Conservation (phyloP, 2,797 vertebrate species). For the Cynopterus sphinx region DNA sequence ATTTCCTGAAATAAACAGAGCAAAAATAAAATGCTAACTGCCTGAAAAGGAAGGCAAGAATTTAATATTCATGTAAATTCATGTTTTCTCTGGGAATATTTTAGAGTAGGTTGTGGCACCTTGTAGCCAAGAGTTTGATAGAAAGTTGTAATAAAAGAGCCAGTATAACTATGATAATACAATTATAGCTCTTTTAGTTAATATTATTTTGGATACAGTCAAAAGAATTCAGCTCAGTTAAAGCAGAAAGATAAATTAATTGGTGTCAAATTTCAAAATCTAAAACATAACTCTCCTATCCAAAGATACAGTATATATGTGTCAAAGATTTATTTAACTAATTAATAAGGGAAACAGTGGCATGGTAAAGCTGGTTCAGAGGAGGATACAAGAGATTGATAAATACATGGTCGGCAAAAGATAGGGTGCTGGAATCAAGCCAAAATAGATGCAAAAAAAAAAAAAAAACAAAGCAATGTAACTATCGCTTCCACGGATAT, state of each 20-base stretch:
- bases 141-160: neutral
- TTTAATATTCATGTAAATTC: neutral
- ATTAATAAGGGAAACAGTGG: neutral
- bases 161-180: neutral
- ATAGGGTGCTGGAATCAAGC: neutral
- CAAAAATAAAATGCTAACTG: neutral
- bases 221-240: neutral
- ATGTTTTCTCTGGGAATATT: neutral
- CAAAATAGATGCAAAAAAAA: neutral
- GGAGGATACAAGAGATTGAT: neutral
- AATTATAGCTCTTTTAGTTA: neutral
- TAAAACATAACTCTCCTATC: neutral
- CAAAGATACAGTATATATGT: neutral
- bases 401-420: neutral
- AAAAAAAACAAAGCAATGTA: neutral
- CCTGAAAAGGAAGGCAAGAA: neutral
- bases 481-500: neutral
- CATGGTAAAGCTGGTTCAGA: neutral
- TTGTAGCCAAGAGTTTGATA: neutral
- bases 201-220: neutral
- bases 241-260: slow-evolving; percentile 21
- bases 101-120: neutral
- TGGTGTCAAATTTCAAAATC: neutral
- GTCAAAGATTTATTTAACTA: neutral
- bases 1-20: neutral